Evolutionary conservation across 2,888 invertebrate genomes (phyloP).

Genomic region (Nipponacmea schrenckii): DNA sequence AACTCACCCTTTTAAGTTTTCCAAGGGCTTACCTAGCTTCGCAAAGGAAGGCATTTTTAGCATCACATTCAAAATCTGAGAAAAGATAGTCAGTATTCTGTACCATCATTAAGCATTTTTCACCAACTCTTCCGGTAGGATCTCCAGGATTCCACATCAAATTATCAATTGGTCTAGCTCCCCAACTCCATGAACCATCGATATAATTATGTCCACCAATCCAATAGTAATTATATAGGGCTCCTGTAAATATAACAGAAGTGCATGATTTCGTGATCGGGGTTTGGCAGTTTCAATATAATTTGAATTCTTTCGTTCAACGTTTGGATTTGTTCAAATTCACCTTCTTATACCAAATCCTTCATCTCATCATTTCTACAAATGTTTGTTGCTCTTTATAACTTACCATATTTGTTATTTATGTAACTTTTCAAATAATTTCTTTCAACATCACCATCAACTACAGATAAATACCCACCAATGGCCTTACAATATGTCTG

Average conservation of each 20-base stretch:
- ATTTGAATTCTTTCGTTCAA: no score
- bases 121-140: neutral
- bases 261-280: no score
- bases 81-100: neutral
- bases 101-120: neutral
- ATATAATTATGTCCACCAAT: neutral
- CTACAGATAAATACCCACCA: neutral
- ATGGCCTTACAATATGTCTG: neutral
- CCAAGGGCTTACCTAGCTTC: neutral
- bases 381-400: no score
- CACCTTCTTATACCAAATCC: no score
- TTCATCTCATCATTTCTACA: no score
- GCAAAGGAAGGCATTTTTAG: neutral
- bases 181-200: neutral
- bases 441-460: neutral
- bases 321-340: no score
- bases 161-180: neutral
- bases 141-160: neutral
- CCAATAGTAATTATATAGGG: neutral
- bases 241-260: no score
- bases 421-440: neutral
- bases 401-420: neutral
- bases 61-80: neutral
- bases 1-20: no score
- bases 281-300: no score